Evolutionary conservation across 2,888 invertebrate species (phyloP), one percentile per base, ranked within the genome.

Genomic region (Pristionchus maxplancki): DNA sequence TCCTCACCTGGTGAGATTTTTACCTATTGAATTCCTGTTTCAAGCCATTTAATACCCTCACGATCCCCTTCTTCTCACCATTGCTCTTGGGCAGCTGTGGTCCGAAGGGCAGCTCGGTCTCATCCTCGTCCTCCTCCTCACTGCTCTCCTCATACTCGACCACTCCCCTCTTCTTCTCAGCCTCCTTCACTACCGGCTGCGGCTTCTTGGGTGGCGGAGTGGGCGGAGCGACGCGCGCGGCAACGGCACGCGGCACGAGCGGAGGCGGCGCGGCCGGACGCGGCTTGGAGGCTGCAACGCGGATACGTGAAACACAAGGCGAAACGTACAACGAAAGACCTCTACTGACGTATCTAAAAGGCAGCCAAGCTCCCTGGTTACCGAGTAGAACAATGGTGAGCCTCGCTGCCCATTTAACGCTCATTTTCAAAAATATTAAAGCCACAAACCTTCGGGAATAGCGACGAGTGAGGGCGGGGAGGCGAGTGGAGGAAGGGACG

Each of bases 61-160:
- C n/a, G n/a, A n/a, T 62, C 62, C 28, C 28, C 62, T 6, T 44
- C 44, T n/a, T 67, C 82, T 82, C 53, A 53, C 82, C 53, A 50
- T 82, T 82, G 44, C 40, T 78, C 78, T 78, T 78, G 48, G 44
- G 78, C 34, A 48, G 78, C 28, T 78, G 40, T 9, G 78, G 78
- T 44, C 78, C 78, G 78, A 78, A 28, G 2, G 48, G 78, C 44
- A 44, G n/a, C 4, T 6, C 44, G 13, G n/a, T 78, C 40, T 78
- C 40, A 28, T 78, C 78, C 28, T 48, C 44, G 20, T 78, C 78
- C 11, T 53, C 74, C 2, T 44, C 78, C 4, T 81, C 82, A 20
- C 82, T 82, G 20, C 34, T 53, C 53, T 53, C 82, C n/a, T 58
- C 82, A 4, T 67, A 34, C 67, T 34, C 34, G 31, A 34, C 58